phyloP scores from a whole-genome alignment of 2,888 invertebrate species.

The Rhagonycha fulva region DNA sequence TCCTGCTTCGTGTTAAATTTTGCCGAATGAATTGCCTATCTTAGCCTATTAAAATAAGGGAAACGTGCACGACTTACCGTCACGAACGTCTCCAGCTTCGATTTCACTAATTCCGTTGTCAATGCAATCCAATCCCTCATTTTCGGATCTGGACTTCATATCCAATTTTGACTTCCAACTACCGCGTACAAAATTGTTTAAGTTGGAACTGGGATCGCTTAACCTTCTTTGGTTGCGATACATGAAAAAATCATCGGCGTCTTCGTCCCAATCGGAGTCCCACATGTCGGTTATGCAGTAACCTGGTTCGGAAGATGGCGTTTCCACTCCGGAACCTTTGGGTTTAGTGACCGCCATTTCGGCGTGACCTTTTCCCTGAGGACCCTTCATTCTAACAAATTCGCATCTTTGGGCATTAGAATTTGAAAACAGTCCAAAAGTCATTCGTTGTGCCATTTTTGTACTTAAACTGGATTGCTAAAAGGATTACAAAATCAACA shows the following conservation, averaged over 20 bases:
- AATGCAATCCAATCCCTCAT: conserved; percentile 87
- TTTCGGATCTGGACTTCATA: conserved; percentile 82
- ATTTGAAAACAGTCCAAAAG: conserved; percentile 84
- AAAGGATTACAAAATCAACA: conserved; percentile 34
- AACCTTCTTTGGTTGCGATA: conserved; percentile 77
- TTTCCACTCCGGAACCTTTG: conserved; percentile 90
- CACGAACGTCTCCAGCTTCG: conserved; percentile 90
- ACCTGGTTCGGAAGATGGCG: conserved; percentile 89
- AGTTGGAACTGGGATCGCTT: conserved; percentile 92
- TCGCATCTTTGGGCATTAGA: conserved; percentile 85
- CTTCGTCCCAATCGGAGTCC: conserved; percentile 89
- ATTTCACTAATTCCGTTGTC: conserved; percentile 87
- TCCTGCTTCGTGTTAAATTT: conserved; percentile 42
- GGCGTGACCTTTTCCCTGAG: conserved; percentile 93
- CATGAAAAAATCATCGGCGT: conserved; percentile 82
- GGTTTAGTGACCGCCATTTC: conserved; percentile 97
- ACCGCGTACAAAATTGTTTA: conserved; percentile 82
- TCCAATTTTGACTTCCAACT: conserved; percentile 77
- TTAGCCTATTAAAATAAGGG: conserved; percentile 31
- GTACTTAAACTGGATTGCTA: conserved; percentile 90
- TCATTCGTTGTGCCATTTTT: conserved; percentile 95
- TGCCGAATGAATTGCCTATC: neutral
- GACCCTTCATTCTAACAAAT: conserved; percentile 98
- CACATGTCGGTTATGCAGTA: conserved; percentile 85
- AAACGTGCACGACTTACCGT: conserved; percentile 65